Percentiles rank a stretch among this genome's conserved stretches.
phyloP scores from a whole-genome alignment of 2,888 invertebrate species.

The Pandemis cinnamomeana region DNA sequence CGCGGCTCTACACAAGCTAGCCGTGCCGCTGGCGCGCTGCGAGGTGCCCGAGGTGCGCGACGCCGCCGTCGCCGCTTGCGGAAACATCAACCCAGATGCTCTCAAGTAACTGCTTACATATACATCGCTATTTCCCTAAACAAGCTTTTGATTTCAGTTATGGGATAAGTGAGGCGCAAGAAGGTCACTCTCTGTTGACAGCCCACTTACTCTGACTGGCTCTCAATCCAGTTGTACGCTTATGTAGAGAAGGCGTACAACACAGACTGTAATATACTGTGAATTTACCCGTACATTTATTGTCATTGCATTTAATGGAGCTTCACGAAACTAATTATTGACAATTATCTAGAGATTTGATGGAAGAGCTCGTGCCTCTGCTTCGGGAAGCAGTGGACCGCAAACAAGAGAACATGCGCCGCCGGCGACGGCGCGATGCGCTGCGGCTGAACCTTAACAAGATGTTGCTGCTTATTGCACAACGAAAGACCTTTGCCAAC shows the following conservation, averaged over 20 bases:
- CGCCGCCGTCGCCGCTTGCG: constrained; percentile 96
- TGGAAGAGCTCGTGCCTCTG: constrained; percentile 96
- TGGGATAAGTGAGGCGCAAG: too few species aligned
- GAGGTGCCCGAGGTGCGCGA: constrained; percentile 97
- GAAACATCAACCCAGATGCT: constrained; percentile 97
- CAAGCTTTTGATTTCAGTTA: too few species aligned
- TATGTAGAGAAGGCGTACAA: too few species aligned
- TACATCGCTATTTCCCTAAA: not conserved
- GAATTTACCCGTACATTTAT: too few species aligned
- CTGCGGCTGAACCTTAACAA: constrained; percentile 95
- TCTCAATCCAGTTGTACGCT: too few species aligned
- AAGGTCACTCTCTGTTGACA: too few species aligned
- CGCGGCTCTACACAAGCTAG: constrained; percentile 94
- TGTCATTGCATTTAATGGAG: not conserved
- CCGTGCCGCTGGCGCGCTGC: constrained; percentile 96
- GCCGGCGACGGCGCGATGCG: constrained; percentile 95
- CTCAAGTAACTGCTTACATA: constrained; percentile 89
- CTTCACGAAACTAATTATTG: not conserved
- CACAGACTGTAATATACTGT: too few species aligned
- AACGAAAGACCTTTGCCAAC: constrained; percentile 94
- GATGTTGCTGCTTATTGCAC: constrained; percentile 96
- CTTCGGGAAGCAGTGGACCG: constrained; percentile 98
- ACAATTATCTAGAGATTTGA: constrained; percentile 89
- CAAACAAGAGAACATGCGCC: constrained; percentile 98
- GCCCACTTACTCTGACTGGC: too few species aligned